A percentile compares a stretch with the other conserved stretches of the same genome.
Evolutionary conservation across 2,797 vertebrate genomes (phyloP).

Genomic region (Peromyscus nudipes): DNA sequence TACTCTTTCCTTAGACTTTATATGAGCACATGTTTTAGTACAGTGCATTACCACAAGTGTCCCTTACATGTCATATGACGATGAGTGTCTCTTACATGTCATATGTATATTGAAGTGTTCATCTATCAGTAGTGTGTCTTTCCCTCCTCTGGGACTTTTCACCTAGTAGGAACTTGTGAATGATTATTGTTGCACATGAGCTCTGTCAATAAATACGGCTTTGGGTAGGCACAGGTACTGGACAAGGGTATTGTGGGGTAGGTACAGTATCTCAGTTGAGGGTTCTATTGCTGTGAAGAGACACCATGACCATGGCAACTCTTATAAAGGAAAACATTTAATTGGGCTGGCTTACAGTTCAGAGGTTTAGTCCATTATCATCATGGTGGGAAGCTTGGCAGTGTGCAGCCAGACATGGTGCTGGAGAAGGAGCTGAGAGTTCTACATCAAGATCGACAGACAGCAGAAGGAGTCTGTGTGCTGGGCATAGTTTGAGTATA

Average conservation of each 20-base stretch:
- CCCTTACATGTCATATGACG: neutral
- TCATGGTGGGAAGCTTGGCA: neutral
- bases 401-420: neutral
- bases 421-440: neutral
- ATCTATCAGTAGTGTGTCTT: neutral
- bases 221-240: neutral
- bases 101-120: neutral
- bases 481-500: neutral
- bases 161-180: neutral
- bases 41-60: neutral
- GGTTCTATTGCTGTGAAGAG: neutral
- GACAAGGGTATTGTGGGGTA: neutral
- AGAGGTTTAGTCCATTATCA: neutral
- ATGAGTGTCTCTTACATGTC: neutral
- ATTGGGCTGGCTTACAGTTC: neutral
- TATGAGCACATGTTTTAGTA: neutral
- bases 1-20: neutral
- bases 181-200: neutral
- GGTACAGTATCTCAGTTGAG: neutral
- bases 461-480: neutral
- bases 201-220: conserved; percentile 30
- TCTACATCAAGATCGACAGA: neutral
- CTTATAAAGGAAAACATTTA: neutral
- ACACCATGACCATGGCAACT: neutral
- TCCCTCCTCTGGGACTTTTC: neutral